A percentile compares a stretch with the other conserved stretches of the same genome.
Conservation (phyloP, 2,113 vertebrate species). For the Forbesichthys papilliferus region DNA sequence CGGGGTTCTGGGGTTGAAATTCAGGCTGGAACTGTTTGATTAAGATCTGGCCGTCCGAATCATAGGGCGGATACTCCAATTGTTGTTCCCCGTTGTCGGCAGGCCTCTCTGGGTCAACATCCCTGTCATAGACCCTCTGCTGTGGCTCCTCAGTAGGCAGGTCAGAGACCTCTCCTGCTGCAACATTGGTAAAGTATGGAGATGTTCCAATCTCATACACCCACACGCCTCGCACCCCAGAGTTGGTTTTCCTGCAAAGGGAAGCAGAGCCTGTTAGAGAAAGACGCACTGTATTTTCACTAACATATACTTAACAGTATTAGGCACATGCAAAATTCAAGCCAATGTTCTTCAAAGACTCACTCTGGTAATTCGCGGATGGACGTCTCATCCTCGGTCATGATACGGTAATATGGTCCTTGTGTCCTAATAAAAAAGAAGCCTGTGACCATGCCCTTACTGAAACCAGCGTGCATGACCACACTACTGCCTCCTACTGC, state of each 20-base stretch:
- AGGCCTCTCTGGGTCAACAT: not conserved
- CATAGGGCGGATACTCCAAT: constrained; percentile 41
- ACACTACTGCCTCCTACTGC: constrained; percentile 57
- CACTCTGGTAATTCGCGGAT: constrained; percentile 84
- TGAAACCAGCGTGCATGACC: constrained; percentile 84
- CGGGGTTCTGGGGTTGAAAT: constrained; percentile 72
- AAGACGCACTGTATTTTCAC: not conserved
- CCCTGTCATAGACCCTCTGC: not conserved
- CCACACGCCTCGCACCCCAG: constrained; percentile 85
- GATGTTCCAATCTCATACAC: constrained; percentile 89
- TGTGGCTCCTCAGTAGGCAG: constrained; percentile 38
- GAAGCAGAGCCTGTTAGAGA: constrained; percentile 6
- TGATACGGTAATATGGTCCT: constrained; percentile 82
- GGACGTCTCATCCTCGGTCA: constrained; percentile 76
- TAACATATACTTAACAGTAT: not conserved
- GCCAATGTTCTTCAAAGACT: constrained; percentile 37
- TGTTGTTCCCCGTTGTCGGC: constrained; percentile 35
- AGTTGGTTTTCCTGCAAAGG: constrained; percentile 83
- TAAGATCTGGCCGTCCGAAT: constrained; percentile 39
- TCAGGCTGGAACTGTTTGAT: constrained; percentile 70
- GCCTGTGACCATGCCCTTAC: constrained; percentile 75
- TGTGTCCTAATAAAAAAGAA: constrained; percentile 72
- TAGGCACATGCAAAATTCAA: not conserved
- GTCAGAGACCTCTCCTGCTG: constrained; percentile 76
- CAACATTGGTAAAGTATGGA: constrained; percentile 71